These are phyloP conservation scores for Cirrhinus mrigala DNA, from an alignment of 2,797 vertebrate species.

Conservation along the genomic window DNA sequence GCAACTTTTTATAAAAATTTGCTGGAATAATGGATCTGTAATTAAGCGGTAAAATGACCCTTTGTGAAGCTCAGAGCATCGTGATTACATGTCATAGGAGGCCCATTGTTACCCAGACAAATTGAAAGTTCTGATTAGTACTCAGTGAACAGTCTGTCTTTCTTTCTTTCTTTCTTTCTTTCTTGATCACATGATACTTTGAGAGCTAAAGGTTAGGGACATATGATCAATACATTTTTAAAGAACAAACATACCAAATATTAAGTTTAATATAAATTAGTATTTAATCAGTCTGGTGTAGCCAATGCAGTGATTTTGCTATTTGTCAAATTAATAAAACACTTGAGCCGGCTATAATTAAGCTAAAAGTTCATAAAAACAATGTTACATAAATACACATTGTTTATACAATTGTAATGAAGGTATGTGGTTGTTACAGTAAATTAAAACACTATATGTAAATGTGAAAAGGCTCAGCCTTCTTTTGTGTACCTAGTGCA, in stretches of 20 bases:
- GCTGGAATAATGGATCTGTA: conserved; percentile 59
- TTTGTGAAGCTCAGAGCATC: conserved; percentile 62
- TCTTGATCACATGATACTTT: neutral
- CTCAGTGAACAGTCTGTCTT: conserved; percentile 6
- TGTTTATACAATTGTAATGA: neutral
- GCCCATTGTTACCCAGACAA: conserved; percentile 59
- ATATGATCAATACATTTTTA: neutral
- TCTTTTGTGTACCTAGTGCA: neutral
- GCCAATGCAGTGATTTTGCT: neutral
- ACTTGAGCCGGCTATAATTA: neutral
- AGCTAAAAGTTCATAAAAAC: neutral
- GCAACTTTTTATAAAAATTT: conserved; percentile 54
- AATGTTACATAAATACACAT: neutral
- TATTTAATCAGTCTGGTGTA: neutral
- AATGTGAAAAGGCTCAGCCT: neutral
- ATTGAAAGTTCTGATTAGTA: conserved; percentile 41
- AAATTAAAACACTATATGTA: neutral
- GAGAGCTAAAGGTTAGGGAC: neutral
- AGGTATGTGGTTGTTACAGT: neutral
- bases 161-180: neutral
- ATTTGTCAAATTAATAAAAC: neutral
- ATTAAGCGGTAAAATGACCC: conserved; percentile 64
- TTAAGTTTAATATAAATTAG: neutral
- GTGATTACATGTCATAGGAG: conserved; percentile 58
- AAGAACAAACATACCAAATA: neutral